Base-by-base conservation (phyloP, 1,140 invertebrate genomes). In the Dendrolimus kikuchii region DNA sequence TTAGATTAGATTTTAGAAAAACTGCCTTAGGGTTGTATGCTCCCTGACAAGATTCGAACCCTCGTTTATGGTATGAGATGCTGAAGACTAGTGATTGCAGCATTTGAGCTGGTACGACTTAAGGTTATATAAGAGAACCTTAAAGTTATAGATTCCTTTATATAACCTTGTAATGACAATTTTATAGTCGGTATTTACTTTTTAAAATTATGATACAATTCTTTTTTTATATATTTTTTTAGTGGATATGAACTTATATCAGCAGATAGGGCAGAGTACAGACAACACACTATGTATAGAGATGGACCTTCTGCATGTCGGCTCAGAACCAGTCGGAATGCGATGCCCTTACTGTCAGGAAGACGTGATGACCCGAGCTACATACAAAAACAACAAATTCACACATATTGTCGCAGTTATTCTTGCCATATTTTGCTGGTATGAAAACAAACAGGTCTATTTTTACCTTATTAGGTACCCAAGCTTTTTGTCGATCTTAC, bases 261-360 rank as follows among this genome's bases (percentile, higher is more conserved):
- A 69, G 40, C 79, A 70, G 44, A 86, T 86, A 47, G 48, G 55
- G 4, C 72, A 74, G 53, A 71, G 63, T 44, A 62, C 66, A n/a
- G 56, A 62, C 5, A 74, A 77, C 53, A 69, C 69, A 6, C 74
- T 77, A 5, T 65, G 55, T 46, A 83, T 86, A 5, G 83, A 86
- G 54, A 77, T 86, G 77, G 83, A 86, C 40, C 50, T 86, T 4
- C 47, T 86, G 39, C 77, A 76, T 8, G 83, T 84, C 6, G 83
- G 83, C 0, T 84, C 81, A 2, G 83, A 86, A 51, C 81, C 83
- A 2, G 78, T 86, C 39, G 83, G 83, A 7, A 77, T 84, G 71
- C 67, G 77, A 3, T 86, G 83, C 51, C 74, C 78, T 1, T 62
- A 77, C 45, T 86, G 83, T 53, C 74, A 79, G 38, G 83, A 86